Evolutionary conservation across 2,888 invertebrate species (phyloP), one percentile per base, ranked within the genome.

Genomic region (Andrena bucephala): DNA sequence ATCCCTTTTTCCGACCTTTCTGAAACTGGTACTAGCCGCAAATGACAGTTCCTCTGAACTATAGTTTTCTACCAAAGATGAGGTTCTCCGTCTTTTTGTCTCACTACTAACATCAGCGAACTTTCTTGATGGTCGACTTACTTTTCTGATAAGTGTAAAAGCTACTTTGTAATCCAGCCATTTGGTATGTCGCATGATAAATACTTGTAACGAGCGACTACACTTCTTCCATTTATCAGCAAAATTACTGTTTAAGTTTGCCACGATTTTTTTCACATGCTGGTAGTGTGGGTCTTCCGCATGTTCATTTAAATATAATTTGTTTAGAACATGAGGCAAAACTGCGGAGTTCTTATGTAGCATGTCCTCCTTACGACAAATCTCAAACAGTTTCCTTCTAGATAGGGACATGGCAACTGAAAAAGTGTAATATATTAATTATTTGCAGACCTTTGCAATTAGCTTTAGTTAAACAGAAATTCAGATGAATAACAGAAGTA

Each of bases 31-130:
- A 63, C 33, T 63, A 20, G 20, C 20, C 20, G 20, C 20, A 20
- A 20, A 36, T 33, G 63, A 16, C 16, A 63, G 13, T 63, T 63
- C 63, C 33, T 33, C 42, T 16, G 36, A 13, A 31, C 33, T 63
- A 29, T 63, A 63, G n/a, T 63, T 29, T 63, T 63, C 33, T 63
- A 36, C 36, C 63, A 63, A 29, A 63, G 63, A 10, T 36, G 33
- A 63, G 33, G 33, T 36, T 16, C 33, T 63, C n/a, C 10, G 63
- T 36, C 33, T 36, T 63, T 63, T 33, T 31, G 36, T 10, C 16
- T 63, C n/a, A 36, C 36, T 36, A 33, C 24, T 36, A 20, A 31
- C 63, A 27, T 63, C 63, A 27, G 24, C 36, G 20, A 63, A 63
- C 8, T 31, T 20, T 63, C 33, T 24, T 36, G 63, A 33, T 36